These are phyloP conservation scores for Tholera decimalis DNA, from an alignment of 2,888 invertebrate species.

Conservation along the genomic window DNA sequence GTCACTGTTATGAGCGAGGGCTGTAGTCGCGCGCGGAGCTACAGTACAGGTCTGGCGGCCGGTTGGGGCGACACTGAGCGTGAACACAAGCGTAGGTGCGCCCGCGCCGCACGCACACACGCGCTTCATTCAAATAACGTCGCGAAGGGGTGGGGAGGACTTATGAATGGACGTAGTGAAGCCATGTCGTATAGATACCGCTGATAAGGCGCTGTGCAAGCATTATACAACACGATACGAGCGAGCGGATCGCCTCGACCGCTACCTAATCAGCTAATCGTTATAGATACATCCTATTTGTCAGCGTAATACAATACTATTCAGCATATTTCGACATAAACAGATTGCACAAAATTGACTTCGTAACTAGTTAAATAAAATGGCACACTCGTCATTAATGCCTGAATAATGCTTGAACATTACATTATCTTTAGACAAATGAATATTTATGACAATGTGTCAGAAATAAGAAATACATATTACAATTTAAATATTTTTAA, in stretches of 20 bases:
- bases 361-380: constrained; percentile 58
- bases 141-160: constrained; percentile 78
- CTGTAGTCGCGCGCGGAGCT: constrained; percentile 70
- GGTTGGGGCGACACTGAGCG: constrained; percentile 80
- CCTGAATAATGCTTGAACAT: neutral
- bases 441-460: constrained; percentile 23
- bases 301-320: constrained; percentile 70
- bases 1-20: constrained; percentile 78
- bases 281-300: constrained; percentile 58
- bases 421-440: constrained; percentile 12
- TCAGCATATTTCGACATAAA: constrained; percentile 68
- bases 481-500: constrained; percentile 46
- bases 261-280: constrained; percentile 67
- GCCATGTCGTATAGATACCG: constrained; percentile 83
- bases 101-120: constrained; percentile 84
- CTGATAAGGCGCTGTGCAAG: constrained; percentile 85
- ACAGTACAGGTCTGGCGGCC: constrained; percentile 75
- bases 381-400: constrained; percentile 21
- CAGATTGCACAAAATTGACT: constrained; percentile 63
- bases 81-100: constrained; percentile 76
- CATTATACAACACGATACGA: constrained; percentile 81
- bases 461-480: constrained; percentile 46
- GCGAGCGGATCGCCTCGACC: constrained; percentile 64
- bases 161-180: constrained; percentile 91
- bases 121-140: constrained; percentile 83